phyloP scores from a whole-genome alignment of 2,888 invertebrate genomes.

The Hypsopygia costalis region DNA sequence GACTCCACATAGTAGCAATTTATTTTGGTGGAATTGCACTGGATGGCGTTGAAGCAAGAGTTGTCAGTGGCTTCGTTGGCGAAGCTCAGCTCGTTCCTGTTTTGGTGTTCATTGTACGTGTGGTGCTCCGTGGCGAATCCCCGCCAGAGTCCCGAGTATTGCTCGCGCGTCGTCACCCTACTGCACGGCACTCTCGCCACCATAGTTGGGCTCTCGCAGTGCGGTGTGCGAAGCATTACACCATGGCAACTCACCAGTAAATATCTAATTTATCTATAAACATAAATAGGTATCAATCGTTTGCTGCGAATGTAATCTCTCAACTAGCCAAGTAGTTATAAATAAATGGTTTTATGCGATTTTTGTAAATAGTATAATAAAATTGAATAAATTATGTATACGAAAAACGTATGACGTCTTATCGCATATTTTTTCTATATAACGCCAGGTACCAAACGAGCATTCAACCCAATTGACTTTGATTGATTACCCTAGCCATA shows the following conservation, averaged over 20 bases:
- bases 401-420: too few relatives aligned
- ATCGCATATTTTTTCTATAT: too few relatives aligned
- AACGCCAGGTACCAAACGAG: too few relatives aligned
- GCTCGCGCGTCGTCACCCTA: slow-evolving; percentile 52
- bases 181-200: slow-evolving; percentile 56
- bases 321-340: too few relatives aligned
- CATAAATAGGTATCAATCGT: too few relatives aligned
- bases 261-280: slow-evolving; percentile 21
- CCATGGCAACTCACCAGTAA: slow-evolving; percentile 46
- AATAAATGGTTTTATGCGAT: too few relatives aligned
- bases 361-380: too few relatives aligned
- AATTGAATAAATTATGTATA: too few relatives aligned
- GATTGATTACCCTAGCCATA: too few relatives aligned
- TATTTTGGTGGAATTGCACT: slow-evolving; percentile 4
- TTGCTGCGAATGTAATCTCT: too few relatives aligned
- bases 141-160: slow-evolving; percentile 50
- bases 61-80: slow-evolving; percentile 39
- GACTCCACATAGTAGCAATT: too few relatives aligned
- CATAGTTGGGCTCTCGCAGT: slow-evolving; percentile 47
- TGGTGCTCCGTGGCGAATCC: slow-evolving; percentile 27
- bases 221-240: slow-evolving; percentile 35
- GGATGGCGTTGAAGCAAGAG: slow-evolving; percentile 43
- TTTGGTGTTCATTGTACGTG: slow-evolving; percentile 53
- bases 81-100: slow-evolving; percentile 55
- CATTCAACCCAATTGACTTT: too few relatives aligned